Evolutionary conservation across 2,888 invertebrate genomes (phyloP).

Genomic region (Synergus itoensis): DNA sequence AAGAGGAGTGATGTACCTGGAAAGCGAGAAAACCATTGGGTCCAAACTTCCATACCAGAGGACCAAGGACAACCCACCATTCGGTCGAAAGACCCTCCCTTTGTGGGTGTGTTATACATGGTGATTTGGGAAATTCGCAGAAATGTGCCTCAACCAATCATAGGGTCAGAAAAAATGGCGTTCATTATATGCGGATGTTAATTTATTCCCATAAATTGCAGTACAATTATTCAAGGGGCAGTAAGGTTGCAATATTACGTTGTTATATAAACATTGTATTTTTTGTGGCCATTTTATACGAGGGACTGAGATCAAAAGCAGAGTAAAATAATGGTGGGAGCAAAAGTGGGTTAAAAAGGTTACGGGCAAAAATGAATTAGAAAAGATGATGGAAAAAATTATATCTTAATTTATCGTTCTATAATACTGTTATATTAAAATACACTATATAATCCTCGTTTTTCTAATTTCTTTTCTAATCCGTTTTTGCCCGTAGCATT

Average conservation of each 20-base stretch:
- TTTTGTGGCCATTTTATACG: no score
- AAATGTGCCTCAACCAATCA: slow-evolving; percentile 10
- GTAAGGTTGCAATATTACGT: neutral
- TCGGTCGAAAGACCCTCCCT: slow-evolving; percentile 27
- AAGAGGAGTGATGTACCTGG: slow-evolving; percentile 38
- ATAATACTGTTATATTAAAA: no score
- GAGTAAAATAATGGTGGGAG: no score
- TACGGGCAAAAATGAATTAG: no score
- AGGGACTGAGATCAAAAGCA: no score
- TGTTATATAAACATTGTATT: neutral
- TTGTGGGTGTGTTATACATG: slow-evolving; percentile 3
- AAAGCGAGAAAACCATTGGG: slow-evolving; percentile 38
- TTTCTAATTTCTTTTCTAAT: no score
- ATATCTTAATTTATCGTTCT: no score
- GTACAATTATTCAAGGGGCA: neutral
- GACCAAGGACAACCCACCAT: slow-evolving; percentile 39
- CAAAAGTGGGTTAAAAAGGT: no score
- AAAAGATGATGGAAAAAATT: no score
- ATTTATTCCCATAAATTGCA: neutral
- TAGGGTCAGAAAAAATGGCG: slow-evolving; percentile 15
- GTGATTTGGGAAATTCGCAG: slow-evolving; percentile 36
- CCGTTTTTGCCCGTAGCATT: no score
- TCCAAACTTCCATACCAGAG: slow-evolving; percentile 13
- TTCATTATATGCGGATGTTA: neutral
- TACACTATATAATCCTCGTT: no score